These are phyloP conservation scores for Mormyrops boulengeri DNA, from an alignment of 2,797 vertebrate genomes.

Conservation along the genomic window DNA sequence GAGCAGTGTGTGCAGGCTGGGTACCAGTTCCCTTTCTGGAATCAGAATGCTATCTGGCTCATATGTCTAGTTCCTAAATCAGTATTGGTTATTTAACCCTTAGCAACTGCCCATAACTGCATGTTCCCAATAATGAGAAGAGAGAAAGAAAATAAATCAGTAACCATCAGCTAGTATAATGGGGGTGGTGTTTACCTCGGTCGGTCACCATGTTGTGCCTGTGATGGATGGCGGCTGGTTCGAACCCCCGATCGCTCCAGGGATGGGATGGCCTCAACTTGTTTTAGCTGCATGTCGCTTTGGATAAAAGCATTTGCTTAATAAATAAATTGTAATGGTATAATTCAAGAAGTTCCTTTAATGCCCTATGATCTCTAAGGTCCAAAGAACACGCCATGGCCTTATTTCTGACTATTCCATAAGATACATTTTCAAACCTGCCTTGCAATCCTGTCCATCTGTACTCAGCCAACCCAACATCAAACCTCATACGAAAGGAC, in stretches of 20 bases:
- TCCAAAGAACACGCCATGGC: background rate
- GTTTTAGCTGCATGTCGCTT: background rate
- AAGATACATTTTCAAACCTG: background rate
- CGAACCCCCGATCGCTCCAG: background rate
- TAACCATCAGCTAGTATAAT: background rate
- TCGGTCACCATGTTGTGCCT: background rate
- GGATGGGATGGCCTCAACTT: background rate
- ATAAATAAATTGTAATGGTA: background rate
- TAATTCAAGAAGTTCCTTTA: background rate
- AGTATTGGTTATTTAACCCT: background rate
- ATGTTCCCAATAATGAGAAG: background rate
- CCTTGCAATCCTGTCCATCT: background rate
- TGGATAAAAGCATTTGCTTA: background rate
- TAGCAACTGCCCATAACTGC: background rate
- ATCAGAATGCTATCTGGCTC: background rate
- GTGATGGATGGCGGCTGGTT: background rate
- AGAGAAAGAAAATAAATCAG: background rate
- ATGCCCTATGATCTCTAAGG: background rate
- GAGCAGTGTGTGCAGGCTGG: background rate
- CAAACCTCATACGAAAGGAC: background rate
- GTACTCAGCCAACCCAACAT: background rate
- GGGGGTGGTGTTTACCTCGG: background rate
- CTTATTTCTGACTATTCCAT: background rate
- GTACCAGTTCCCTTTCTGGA: conserved; percentile 11
- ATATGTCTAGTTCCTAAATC: background rate